A percentile compares a stretch with the other conserved stretches of the same genome.
phyloP scores from a whole-genome alignment of 2,888 invertebrate species.

The Zele albiditarsus region DNA sequence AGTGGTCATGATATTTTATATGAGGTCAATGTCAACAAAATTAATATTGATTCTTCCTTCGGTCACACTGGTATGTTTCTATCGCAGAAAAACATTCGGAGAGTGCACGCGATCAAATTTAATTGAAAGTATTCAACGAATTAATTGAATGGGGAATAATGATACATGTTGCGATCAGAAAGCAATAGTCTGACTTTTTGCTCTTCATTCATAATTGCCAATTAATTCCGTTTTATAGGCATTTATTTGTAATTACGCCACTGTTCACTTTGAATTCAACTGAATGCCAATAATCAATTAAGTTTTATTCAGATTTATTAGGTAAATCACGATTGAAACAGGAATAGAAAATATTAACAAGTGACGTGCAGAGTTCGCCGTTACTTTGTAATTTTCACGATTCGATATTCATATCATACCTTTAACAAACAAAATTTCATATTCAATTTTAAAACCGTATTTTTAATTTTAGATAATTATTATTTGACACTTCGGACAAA shows the following conservation, averaged over 20 bases:
- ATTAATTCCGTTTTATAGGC: not conserved
- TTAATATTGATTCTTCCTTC: no score
- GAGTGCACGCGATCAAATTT: not conserved
- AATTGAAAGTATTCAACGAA: not conserved
- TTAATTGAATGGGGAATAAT: not conserved
- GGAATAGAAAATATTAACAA: not conserved
- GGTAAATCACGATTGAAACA: not conserved
- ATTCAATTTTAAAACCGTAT: not conserved
- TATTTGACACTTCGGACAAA: conserved; percentile 37
- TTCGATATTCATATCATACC: not conserved
- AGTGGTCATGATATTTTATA: not conserved
- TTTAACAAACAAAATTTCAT: not conserved
- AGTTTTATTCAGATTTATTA: not conserved
- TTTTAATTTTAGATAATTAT: not conserved
- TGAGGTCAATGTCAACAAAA: no score
- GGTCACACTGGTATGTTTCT: not conserved
- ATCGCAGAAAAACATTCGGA: not conserved
- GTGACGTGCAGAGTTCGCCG: not conserved
- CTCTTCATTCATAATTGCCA: conserved; percentile 2
- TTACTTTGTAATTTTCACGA: not conserved
- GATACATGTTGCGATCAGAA: not conserved
- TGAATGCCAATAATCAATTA: not conserved
- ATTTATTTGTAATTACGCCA: not conserved
- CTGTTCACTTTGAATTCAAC: not conserved
- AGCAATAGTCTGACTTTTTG: not conserved